Conservation (phyloP, 2,888 invertebrate genomes). For the Leucophora obtusa region DNA sequence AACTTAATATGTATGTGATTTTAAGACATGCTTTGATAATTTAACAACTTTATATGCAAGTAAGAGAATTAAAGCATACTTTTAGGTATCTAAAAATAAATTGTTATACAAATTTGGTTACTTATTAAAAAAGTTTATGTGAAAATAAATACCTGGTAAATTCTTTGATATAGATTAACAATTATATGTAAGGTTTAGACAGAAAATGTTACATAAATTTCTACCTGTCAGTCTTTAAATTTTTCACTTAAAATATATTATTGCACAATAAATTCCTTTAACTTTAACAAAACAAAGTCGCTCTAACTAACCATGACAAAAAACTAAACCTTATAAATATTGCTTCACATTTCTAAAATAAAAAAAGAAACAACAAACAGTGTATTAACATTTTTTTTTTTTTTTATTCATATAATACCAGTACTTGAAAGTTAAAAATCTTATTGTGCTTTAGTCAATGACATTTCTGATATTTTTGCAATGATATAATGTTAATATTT, state of each 20-base stretch:
- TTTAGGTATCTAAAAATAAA: background rate
- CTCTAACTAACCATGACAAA: background rate
- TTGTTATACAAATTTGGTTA: background rate
- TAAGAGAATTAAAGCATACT: background rate
- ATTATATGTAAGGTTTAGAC: too few species aligned
- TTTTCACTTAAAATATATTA: background rate
- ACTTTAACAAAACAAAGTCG: background rate
- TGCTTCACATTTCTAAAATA: background rate
- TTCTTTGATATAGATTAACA: too few species aligned
- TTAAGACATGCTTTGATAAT: too few species aligned
- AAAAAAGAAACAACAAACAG: background rate
- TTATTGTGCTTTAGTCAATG: background rate
- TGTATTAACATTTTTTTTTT: background rate
- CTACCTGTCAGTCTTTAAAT: background rate
- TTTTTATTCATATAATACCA: background rate
- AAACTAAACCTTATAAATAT: background rate
- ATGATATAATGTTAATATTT: background rate
- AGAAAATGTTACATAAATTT: background rate
- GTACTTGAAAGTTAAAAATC: conserved; percentile 1
- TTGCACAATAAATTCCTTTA: background rate
- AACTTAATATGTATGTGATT: too few species aligned
- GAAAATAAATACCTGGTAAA: too few species aligned
- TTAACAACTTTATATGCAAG: too few species aligned
- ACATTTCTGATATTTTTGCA: background rate
- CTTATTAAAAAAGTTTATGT: too few species aligned